Base-by-base conservation (phyloP, 1,140 invertebrate genomes). In the Aradophagus sp. region DNA sequence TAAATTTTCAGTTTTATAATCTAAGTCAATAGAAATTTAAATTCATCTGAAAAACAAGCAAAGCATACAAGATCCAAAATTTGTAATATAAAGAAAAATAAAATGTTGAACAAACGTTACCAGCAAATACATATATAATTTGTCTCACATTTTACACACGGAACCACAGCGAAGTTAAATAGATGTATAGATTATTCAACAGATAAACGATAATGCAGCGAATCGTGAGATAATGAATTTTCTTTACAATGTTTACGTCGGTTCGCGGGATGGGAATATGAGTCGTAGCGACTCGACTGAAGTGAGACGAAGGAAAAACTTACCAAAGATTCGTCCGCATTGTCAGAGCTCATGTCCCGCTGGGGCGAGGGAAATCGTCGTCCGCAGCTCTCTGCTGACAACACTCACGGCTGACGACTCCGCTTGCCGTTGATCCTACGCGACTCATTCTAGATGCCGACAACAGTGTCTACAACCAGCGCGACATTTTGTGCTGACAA, bases 251-350 rank as follows among this genome's bases (percentile, higher is more conserved):
- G 17, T 56, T 56, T 56, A 19, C 23, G 27, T 41, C 10, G 1
- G 31, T 2, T 36, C 23, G 35, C 13, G 2, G 32, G 27, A 48
- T 62, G 58, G 36, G 45, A 62, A 61, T 26, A 59, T 59, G 29
- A 44, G 39, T 13, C 2, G 39, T 17, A 27, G 44, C 19, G 14
- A 17, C 47, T 35, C 15, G n/a, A 13, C 27, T 19, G 11, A 63
- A 44, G 2, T 20, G 55, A 48, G 48, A 53, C 38, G 48, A 61
- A 26, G 50, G 61, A 73, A 76, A 47, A 80, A 82, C 79, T 84
- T 85, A 86, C 84, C 84, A 86, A 83, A 83, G 84, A 86, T 78
- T 86, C 84, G 75, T 86, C 84, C 78, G 78, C 84, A 85, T 85
- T 86, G 80, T 85, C 84, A 84, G 83, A 79, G 83, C 78, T 86